A percentile compares a stretch with the other conserved stretches of the same genome.
Conservation (phyloP, 1,140 invertebrate species). For the Heliconius eleuchia region DNA sequence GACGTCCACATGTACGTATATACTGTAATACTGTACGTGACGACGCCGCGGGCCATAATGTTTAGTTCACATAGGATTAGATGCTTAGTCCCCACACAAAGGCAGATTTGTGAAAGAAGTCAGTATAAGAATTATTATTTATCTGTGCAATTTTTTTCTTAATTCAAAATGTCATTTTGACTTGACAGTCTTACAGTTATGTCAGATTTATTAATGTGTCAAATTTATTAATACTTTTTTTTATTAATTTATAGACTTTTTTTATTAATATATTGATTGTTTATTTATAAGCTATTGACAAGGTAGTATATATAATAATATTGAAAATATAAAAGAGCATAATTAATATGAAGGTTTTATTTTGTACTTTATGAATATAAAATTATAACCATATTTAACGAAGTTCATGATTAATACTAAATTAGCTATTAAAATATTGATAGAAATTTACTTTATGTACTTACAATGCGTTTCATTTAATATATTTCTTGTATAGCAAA, state of each 20-base stretch:
- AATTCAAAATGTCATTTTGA: neutral
- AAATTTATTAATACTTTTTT: neutral
- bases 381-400: neutral
- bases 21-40: constrained; percentile 23
- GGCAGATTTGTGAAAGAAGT: constrained; percentile 32
- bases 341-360: neutral
- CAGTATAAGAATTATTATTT: constrained; percentile 9
- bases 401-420: neutral
- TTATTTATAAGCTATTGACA: too few species aligned
- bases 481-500: constrained; percentile 11
- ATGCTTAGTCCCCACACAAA: constrained; percentile 53
- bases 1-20: constrained; percentile 23
- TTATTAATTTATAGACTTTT: neutral
- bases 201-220: neutral
- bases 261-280: neutral
- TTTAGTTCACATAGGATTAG: constrained; percentile 70
- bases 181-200: neutral
- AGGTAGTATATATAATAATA: too few species aligned
- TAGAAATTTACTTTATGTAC: neutral
- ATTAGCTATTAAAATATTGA: neutral
- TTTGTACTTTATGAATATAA: neutral
- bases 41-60: constrained; percentile 57
- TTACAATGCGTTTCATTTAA: neutral
- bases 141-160: neutral
- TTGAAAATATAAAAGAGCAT: neutral